Evolutionary conservation across 2,888 invertebrate species (phyloP).

Genomic region (Pardosa pseudoannulata): DNA sequence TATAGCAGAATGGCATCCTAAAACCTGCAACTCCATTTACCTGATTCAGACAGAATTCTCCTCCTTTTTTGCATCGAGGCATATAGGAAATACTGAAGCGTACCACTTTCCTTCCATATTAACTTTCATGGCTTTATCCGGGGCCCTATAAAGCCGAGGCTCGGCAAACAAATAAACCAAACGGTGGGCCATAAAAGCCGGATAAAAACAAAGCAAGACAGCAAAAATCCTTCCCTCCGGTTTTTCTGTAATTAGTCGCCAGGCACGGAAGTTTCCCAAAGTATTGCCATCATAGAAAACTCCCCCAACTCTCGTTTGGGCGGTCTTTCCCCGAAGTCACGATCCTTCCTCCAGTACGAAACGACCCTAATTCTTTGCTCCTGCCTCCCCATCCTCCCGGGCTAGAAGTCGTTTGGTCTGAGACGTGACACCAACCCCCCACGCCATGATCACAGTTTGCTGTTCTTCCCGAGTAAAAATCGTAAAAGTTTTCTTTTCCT

Average conservation of each 20-base stretch:
- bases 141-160: constrained; percentile 38
- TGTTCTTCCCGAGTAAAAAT: constrained; percentile 48
- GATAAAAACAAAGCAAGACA: constrained; percentile 55
- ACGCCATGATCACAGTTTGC: constrained; percentile 58
- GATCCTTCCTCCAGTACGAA: constrained; percentile 37
- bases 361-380: constrained; percentile 60
- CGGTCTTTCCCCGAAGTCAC: constrained; percentile 63
- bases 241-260: constrained; percentile 62
- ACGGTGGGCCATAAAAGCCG: constrained; percentile 46
- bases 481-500: constrained; percentile 51
- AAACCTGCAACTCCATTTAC: constrained; percentile 6
- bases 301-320: constrained; percentile 66
- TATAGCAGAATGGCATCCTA: neutral
- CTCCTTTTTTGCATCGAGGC: neutral
- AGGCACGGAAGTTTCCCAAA: constrained; percentile 54
- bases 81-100: neutral
- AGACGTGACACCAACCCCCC: constrained; percentile 61
- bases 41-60: constrained; percentile 8
- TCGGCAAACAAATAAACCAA: constrained; percentile 53
- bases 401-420: constrained; percentile 58
- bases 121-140: constrained; percentile 52
- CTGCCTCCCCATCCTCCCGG: constrained; percentile 18
- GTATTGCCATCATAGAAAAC: constrained; percentile 69
- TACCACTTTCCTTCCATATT: constrained; percentile 35
- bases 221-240: constrained; percentile 40